Evolutionary conservation across 2,888 invertebrate species (phyloP).

Genomic region (Lordiphosa andalusiaca): DNA sequence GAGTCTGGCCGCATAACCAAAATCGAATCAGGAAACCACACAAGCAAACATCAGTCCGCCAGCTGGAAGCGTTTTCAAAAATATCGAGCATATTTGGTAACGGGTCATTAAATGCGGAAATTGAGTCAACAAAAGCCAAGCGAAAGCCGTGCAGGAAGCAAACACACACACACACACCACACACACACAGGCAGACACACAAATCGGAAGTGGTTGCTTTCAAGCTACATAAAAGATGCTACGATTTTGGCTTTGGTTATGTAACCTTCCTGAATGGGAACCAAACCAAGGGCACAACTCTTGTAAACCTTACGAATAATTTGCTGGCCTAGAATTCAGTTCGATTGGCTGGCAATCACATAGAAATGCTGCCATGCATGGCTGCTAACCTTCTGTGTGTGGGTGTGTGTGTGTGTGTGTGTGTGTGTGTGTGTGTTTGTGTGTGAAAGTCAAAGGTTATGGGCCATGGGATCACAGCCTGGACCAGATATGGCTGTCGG

Average conservation of each 20-base stretch:
- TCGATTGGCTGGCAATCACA: constrained; percentile 58
- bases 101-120: constrained; percentile 77
- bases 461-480: constrained; percentile 34
- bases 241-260: constrained; percentile 48
- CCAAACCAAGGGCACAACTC: constrained; percentile 24
- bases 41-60: constrained; percentile 20
- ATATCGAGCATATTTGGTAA: constrained; percentile 68
- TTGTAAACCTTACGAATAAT: constrained; percentile 44
- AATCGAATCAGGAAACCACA: constrained; percentile 42
- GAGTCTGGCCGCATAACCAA: not conserved
- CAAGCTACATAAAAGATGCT: constrained; percentile 34
- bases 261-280: constrained; percentile 45
- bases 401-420: constrained; percentile 2
- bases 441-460: constrained; percentile 29
- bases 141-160: constrained; percentile 55
- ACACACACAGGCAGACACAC: constrained; percentile 19
- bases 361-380: constrained; percentile 23
- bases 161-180: constrained; percentile 32
- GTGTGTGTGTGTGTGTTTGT: constrained; percentile 4
- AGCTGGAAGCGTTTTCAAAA: constrained; percentile 49
- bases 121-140: constrained; percentile 73
- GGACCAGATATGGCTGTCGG: constrained; percentile 35
- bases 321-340: constrained; percentile 35
- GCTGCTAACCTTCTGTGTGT: constrained; percentile 8
- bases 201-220: constrained; percentile 40